phyloP scores from a whole-genome alignment of 2,113 vertebrate genomes.

The Euleptes europaea region DNA sequence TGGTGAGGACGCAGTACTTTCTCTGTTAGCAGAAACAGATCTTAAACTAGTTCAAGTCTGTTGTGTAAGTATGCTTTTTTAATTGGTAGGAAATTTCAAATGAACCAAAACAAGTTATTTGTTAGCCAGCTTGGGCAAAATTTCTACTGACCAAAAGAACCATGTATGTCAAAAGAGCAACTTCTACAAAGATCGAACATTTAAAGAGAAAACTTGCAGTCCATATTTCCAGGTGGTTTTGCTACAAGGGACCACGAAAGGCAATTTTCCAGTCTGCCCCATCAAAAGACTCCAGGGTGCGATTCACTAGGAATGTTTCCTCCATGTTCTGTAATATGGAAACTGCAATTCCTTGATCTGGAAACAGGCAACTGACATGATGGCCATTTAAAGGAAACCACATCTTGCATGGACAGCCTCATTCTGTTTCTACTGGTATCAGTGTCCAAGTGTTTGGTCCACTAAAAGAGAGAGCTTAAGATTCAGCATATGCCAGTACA shows the following conservation, averaged over 20 bases:
- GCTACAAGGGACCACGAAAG: background rate
- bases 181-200: background rate
- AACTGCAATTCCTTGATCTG: background rate
- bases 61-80: too few species aligned
- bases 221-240: background rate
- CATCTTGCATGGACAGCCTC: background rate
- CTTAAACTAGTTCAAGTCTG: background rate
- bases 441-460: background rate
- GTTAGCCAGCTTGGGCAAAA: background rate
- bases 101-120: background rate
- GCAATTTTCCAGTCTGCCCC: background rate
- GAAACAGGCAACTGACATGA: conserved; percentile 11
- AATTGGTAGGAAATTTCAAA: background rate
- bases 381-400: conserved; percentile 28
- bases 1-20: background rate
- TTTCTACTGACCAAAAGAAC: too few species aligned
- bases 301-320: background rate
- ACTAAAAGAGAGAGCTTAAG: background rate
- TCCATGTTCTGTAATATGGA: background rate
- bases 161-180: background rate
- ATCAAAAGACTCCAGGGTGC: background rate
- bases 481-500: background rate
- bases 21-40: background rate
- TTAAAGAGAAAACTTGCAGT: background rate
- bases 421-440: background rate